Conservation (phyloP, 2,888 invertebrate genomes). For the Tetramorium bicarinatum region DNA sequence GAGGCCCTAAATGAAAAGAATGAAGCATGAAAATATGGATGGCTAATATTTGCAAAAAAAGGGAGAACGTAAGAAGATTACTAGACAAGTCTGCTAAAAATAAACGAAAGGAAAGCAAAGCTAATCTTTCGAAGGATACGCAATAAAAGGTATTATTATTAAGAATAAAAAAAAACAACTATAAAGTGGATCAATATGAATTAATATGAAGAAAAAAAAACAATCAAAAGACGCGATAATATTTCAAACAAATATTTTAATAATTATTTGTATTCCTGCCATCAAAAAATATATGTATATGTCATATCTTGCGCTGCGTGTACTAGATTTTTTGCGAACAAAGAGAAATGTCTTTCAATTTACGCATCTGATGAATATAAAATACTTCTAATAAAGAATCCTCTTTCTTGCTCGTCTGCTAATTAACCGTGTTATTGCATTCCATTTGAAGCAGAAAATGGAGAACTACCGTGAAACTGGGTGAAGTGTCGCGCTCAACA, state of each 20-base stretch:
- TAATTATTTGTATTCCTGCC: not conserved
- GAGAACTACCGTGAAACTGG: slow-evolving; percentile 27
- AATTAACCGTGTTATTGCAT: slow-evolving; percentile 37
- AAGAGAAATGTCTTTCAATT: not conserved
- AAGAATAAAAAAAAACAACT: slow-evolving; percentile 8
- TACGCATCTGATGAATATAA: not conserved
- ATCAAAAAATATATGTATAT: not conserved
- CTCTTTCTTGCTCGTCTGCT: not conserved
- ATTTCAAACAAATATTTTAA: not conserved
- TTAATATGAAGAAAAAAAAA: not conserved
- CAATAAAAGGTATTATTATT: slow-evolving; percentile 9
- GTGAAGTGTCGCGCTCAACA: not conserved
- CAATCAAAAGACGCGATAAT: not conserved
- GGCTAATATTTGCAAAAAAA: slow-evolving; percentile 39
- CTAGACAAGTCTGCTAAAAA: slow-evolving; percentile 16
- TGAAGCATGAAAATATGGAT: slow-evolving; percentile 33
- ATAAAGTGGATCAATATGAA: not conserved
- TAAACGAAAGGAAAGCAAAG: not conserved
- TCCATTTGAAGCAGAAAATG: slow-evolving; percentile 19
- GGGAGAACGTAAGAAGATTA: not conserved
- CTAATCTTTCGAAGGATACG: not conserved
- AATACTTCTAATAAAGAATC: not conserved
- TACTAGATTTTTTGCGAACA: not conserved
- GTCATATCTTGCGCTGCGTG: not conserved
- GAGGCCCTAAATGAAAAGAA: slow-evolving; percentile 26